Evolutionary conservation across 2,113 vertebrate genomes (phyloP).

Genomic region (Syngnathus typhle): DNA sequence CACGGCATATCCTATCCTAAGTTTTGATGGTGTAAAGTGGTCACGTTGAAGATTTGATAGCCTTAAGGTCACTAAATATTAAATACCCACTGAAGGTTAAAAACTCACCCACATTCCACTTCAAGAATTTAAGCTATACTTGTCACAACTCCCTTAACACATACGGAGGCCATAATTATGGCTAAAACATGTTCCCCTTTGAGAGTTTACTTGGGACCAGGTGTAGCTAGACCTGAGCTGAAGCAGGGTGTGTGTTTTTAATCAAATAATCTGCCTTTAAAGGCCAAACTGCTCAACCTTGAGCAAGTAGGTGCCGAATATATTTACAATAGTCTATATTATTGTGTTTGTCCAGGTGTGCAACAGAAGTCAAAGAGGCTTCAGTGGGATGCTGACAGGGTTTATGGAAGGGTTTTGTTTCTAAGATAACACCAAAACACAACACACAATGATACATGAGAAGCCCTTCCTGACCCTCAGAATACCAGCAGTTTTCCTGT

Average conservation of each 20-base stretch:
- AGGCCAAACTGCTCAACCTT: slow-evolving; percentile 9
- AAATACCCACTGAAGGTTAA: too few species aligned
- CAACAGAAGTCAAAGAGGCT: slow-evolving; percentile 17
- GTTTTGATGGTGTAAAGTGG: too few species aligned
- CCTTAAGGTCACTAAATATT: too few species aligned
- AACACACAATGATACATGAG: slow-evolving; percentile 59
- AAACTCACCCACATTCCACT: too few species aligned
- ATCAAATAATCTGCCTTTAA: neutral
- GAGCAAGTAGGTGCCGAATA: neutral
- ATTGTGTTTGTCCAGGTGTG: slow-evolving; percentile 67
- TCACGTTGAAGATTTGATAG: too few species aligned
- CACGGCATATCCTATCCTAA: too few species aligned
- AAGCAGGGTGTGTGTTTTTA: neutral
- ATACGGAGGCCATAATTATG: slow-evolving; percentile 48
- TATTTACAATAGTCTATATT: slow-evolving; percentile 21
- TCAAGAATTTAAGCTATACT: slow-evolving; percentile 65
- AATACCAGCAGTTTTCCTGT: slow-evolving; percentile 44
- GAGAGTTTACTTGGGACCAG: neutral
- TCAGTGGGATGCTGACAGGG: slow-evolving; percentile 23
- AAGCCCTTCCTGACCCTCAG: slow-evolving; percentile 54
- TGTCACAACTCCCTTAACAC: slow-evolving; percentile 57
- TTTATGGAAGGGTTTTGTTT: slow-evolving; percentile 56
- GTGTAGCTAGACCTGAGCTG: neutral
- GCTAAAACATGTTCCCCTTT: slow-evolving; percentile 1
- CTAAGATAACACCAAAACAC: slow-evolving; percentile 72